Evolutionary conservation across 1,140 invertebrate species (phyloP).

Genomic region (Drosophila parabipectinata): DNA sequence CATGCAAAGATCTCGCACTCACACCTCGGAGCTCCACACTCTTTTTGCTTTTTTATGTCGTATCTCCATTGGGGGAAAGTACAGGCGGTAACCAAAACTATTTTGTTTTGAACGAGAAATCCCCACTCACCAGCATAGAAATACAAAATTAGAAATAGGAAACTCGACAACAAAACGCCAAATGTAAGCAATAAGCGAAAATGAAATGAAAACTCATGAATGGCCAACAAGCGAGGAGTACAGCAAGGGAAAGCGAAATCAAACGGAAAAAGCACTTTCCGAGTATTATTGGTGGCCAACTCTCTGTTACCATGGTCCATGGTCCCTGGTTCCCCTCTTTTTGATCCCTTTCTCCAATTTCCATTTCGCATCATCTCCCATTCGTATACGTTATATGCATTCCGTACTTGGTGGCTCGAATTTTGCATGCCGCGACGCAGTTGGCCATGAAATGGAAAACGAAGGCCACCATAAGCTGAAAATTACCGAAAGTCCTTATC

Average conservation of each 20-base stretch:
- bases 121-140: slow-evolving; percentile 32
- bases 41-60: not conserved
- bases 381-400: slow-evolving; percentile 32
- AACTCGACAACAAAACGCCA: slow-evolving; percentile 62
- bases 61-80: slow-evolving; percentile 48
- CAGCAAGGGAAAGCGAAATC: slow-evolving; percentile 51
- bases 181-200: slow-evolving; percentile 81
- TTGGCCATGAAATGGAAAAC: slow-evolving; percentile 77
- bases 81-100: slow-evolving; percentile 62
- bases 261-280: slow-evolving; percentile 72
- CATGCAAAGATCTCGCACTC: slow-evolving; percentile 69
- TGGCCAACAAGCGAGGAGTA: slow-evolving; percentile 39
- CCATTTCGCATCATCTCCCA: slow-evolving; percentile 20
- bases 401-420: slow-evolving; percentile 18
- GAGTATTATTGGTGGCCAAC: slow-evolving; percentile 56
- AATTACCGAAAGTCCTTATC: slow-evolving; percentile 50
- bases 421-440: slow-evolving; percentile 58
- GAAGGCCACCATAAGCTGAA: slow-evolving; percentile 66
- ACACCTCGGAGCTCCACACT: slow-evolving; percentile 29
- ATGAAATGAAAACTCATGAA: slow-evolving; percentile 82
- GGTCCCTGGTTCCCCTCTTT: too few species aligned
- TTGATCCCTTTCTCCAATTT: not conserved
- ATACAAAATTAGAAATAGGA: slow-evolving; percentile 73
- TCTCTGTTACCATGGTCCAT: slow-evolving; percentile 5
- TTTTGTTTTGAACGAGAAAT: slow-evolving; percentile 64